phyloP scores from a whole-genome alignment of 2,113 vertebrate species.

The Melanostigma gelatinosum region DNA sequence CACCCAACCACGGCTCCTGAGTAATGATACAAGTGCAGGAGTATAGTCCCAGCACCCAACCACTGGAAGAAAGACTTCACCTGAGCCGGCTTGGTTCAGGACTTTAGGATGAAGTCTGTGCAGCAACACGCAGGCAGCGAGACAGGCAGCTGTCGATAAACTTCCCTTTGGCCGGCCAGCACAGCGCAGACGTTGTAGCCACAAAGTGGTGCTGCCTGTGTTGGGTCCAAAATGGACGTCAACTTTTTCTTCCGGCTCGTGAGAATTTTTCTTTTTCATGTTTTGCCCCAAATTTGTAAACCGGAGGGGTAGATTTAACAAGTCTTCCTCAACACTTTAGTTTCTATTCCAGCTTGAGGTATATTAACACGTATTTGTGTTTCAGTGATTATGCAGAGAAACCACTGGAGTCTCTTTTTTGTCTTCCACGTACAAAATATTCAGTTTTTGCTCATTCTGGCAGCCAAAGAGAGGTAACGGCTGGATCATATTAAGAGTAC shows the following conservation, averaged over 20 bases:
- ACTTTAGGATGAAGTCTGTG: constrained; percentile 37
- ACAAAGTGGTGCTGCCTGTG: constrained; percentile 55
- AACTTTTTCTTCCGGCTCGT: constrained; percentile 49
- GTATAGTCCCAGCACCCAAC: constrained; percentile 21
- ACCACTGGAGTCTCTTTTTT: constrained; percentile 66
- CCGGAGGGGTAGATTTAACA: constrained; percentile 22
- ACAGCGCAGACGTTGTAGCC: constrained; percentile 43
- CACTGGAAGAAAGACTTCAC: constrained; percentile 28
- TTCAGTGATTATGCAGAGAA: constrained; percentile 38
- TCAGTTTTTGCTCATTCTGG: constrained; percentile 51
- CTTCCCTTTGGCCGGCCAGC: constrained; percentile 19
- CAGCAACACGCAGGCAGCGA: constrained; percentile 17
- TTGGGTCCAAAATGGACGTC: constrained; percentile 42
- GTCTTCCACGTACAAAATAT: constrained; percentile 21
- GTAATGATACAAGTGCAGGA: constrained; percentile 22
- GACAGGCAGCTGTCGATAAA: constrained; percentile 28
- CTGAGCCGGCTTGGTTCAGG: constrained; percentile 10
- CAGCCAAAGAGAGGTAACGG: constrained; percentile 64
- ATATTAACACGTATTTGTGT: constrained; percentile 32
- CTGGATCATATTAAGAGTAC: constrained; percentile 42
- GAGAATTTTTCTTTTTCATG: constrained; percentile 2
- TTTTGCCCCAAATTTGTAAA: constrained; percentile 38
- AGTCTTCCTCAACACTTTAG: constrained; percentile 42
- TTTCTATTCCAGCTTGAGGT: constrained; percentile 30
- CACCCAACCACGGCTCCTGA: constrained; percentile 97